Base-by-base conservation (phyloP, 2,888 invertebrate genomes). In the Sicus ferrugineus region DNA sequence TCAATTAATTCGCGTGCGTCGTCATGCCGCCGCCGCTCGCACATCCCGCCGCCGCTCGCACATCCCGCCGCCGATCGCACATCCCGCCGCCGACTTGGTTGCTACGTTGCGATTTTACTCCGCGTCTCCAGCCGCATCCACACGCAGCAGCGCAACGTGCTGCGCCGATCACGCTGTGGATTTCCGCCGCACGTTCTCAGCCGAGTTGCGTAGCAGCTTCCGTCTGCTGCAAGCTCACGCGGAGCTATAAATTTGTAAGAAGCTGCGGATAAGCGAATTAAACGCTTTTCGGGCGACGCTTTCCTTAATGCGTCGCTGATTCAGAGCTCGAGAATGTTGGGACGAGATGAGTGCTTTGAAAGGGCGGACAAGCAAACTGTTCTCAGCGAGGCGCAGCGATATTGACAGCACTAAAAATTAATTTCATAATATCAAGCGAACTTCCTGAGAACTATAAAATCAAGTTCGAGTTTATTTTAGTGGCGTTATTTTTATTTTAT, bases 1-100 rank as follows among this genome's bases (percentile, higher is more conserved):
- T 71, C 63, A 69, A 71, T 71, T 71, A 68, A 65, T 67, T 67
- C 67, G 50, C 48, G 46, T 46, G 67, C 56, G 30, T 56, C 56
- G 54, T 16, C 28, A 14, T 3, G 21, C 28, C 42, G 42, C 4
- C 14, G 42, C 42, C n/a, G 42, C 42, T 16, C 42, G 14, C 11
- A 9, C 38, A 34, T 34, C 2, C 34, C 34, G 34, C 1, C 34
- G 34, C 34, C n/a, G 14, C 14, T 34, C 34, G 7, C 34, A 9
- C 34, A 9, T 34, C 34, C 2, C 34, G 34, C 7, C 34, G 9
- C 9, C 34, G 7, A 14, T 34, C 34, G 9, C 34, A 7, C 34
- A 9, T 34, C 34, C 34, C 34, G 34, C 7, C 34, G 9, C 34
- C 2, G n/a, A n/a, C n/a, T n/a, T n/a, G n/a, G n/a, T n/a, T n/a